These are phyloP conservation scores for Agapornis canus DNA, from an alignment of 2,797 vertebrate genomes.

Conservation along the genomic window DNA sequence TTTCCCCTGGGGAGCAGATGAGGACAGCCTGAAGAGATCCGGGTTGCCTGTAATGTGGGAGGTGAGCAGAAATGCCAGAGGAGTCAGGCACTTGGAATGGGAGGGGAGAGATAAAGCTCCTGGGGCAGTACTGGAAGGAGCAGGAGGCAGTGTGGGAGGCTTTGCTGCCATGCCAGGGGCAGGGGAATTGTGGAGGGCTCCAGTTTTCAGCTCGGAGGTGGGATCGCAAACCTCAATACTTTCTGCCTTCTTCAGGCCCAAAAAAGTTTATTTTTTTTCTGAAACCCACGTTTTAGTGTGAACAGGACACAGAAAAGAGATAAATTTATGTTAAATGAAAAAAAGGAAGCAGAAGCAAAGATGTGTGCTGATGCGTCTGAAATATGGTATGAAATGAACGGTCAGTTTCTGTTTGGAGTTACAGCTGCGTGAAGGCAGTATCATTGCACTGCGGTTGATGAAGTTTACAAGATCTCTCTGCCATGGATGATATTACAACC, in stretches of 20 bases:
- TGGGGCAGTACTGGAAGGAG: not conserved
- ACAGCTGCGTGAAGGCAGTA: not conserved
- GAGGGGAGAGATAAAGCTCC: not conserved
- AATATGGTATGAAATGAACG: not conserved
- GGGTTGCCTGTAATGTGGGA: not conserved
- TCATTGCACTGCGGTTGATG: not conserved
- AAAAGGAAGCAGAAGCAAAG: not conserved
- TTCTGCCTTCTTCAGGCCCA: not conserved
- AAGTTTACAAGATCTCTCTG: not conserved
- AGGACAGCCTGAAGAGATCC: not conserved
- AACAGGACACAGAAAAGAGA: not conserved
- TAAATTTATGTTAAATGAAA: not conserved
- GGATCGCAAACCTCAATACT: not conserved
- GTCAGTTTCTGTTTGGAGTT: not conserved
- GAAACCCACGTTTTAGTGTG: not conserved
- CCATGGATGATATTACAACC: not conserved
- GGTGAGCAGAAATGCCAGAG: constrained; percentile 37
- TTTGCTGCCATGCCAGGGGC: not conserved
- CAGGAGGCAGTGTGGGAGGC: not conserved
- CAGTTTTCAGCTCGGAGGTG: not conserved
- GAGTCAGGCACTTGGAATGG: constrained; percentile 56
- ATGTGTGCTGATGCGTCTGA: not conserved
- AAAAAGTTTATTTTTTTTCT: not conserved
- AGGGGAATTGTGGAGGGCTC: not conserved
- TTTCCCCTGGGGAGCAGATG: not conserved